These are phyloP conservation scores for Microdon myrmicae DNA, from an alignment of 2,888 invertebrate genomes.

Conservation along the genomic window DNA sequence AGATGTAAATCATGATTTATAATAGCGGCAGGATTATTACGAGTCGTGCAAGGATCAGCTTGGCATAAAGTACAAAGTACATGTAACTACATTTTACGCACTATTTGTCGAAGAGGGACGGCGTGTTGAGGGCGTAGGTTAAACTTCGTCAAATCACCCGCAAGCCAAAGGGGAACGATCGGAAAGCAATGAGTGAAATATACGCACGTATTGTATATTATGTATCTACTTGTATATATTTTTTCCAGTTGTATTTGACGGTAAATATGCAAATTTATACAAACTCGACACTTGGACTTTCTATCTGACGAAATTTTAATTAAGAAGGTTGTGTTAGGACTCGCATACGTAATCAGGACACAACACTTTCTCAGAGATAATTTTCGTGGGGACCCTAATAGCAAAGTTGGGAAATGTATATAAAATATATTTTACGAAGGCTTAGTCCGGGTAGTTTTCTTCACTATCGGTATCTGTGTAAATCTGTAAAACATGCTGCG, in stretches of 20 bases:
- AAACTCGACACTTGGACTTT: slow-evolving; percentile 32
- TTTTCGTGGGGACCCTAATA: too few species aligned
- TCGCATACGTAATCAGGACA: slow-evolving; percentile 27
- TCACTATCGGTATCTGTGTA: slow-evolving; percentile 1
- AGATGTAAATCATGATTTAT: too few species aligned
- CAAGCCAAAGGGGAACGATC: slow-evolving; percentile 18
- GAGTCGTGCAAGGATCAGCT: too few species aligned
- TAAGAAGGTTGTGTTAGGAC: slow-evolving; percentile 24
- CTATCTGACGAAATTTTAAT: slow-evolving; percentile 32
- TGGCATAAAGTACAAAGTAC: slow-evolving; percentile 14
- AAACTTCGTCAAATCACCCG: slow-evolving; percentile 34
- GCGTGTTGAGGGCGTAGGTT: neutral
- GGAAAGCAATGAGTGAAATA: neutral
- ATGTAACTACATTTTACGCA: slow-evolving; percentile 11
- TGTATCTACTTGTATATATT: too few species aligned
- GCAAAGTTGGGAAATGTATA: slow-evolving; percentile 17
- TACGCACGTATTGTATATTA: neutral
- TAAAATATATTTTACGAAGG: too few species aligned
- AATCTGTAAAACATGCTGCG: neutral
- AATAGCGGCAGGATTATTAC: too few species aligned
- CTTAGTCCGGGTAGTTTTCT: too few species aligned
- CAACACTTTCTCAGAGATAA: too few species aligned
- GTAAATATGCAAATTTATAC: slow-evolving; percentile 33
- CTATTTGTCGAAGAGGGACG: neutral
- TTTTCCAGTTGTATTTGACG: too few species aligned